phyloP scores from a whole-genome alignment of 2,888 invertebrate genomes.

The Nezara viridula region DNA sequence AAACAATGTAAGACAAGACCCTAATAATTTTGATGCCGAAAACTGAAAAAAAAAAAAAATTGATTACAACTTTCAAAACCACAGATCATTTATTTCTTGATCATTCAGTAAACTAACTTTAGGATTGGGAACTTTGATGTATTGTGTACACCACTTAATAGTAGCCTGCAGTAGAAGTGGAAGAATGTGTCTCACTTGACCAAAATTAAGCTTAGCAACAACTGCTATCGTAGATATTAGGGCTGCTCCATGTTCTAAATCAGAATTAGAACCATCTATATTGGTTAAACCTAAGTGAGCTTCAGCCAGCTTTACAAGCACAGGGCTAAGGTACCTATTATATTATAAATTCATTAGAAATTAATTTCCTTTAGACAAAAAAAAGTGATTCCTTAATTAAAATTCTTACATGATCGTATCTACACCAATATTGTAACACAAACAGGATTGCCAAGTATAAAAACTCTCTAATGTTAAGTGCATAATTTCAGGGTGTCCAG shows the following conservation, averaged over 20 bases:
- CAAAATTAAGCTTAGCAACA: slow-evolving; percentile 62
- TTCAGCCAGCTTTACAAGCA: slow-evolving; percentile 73
- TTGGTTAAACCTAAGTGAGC: slow-evolving; percentile 75
- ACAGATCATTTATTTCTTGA: background rate
- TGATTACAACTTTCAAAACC: background rate
- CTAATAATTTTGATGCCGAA: slow-evolving; percentile 66
- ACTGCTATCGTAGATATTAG: slow-evolving; percentile 67
- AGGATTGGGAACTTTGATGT: slow-evolving; percentile 43
- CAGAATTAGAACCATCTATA: slow-evolving; percentile 71
- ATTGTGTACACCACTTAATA: slow-evolving; percentile 67
- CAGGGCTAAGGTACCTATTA: slow-evolving; percentile 72
- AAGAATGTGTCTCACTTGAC: slow-evolving; percentile 58
- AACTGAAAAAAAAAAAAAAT: slow-evolving; percentile 65
- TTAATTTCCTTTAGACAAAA: background rate
- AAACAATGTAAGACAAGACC: slow-evolving; percentile 61
- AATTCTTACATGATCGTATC: slow-evolving; percentile 69
- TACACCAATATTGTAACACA: slow-evolving; percentile 72
- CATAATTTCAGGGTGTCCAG: slow-evolving; percentile 66
- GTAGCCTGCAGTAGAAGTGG: slow-evolving; percentile 64
- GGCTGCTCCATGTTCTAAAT: slow-evolving; percentile 75
- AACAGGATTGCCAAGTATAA: slow-evolving; percentile 73
- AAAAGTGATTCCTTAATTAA: background rate
- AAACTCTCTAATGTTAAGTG: slow-evolving; percentile 70
- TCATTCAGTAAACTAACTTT: slow-evolving; percentile 41
- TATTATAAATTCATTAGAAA: slow-evolving; percentile 35